Conservation (phyloP, 1,140 invertebrate genomes). For the Lasaia peninsularis region DNA sequence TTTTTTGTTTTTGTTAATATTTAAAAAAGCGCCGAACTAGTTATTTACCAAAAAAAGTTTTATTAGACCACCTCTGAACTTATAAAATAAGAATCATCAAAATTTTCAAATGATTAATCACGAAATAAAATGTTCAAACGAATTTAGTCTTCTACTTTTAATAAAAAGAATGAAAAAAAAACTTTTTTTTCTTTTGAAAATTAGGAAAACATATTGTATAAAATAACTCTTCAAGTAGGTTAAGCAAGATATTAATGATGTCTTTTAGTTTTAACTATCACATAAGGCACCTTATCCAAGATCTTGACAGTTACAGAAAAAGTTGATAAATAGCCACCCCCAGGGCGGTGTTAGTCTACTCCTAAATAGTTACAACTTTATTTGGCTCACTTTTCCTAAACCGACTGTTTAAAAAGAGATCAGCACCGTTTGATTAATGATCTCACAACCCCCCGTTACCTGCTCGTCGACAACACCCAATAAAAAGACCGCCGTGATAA, state of each 20-base stretch:
- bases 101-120: no score
- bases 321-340: constrained; percentile 35
- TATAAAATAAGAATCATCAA: no score
- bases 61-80: no score
- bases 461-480: constrained; percentile 52
- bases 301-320: constrained; percentile 22
- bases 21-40: no score
- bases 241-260: background rate
- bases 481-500: constrained; percentile 40
- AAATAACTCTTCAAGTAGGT: background rate
- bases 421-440: constrained; percentile 61
- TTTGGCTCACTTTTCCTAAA: constrained; percentile 38
- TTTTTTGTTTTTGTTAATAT: no score
- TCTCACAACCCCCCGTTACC: constrained; percentile 45
- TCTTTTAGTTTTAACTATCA: background rate
- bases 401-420: constrained; percentile 45
- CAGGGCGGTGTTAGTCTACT: constrained; percentile 46
- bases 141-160: no score
- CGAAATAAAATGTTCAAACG: no score
- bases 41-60: no score
- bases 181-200: background rate
- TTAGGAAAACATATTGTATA: background rate
- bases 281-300: constrained; percentile 1
- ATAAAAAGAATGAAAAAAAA: background rate
- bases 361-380: constrained; percentile 49